A percentile compares a stretch with the other conserved stretches of the same genome.
Conservation (phyloP, 2,888 invertebrate species). For the Meiosimyza platycephala region DNA sequence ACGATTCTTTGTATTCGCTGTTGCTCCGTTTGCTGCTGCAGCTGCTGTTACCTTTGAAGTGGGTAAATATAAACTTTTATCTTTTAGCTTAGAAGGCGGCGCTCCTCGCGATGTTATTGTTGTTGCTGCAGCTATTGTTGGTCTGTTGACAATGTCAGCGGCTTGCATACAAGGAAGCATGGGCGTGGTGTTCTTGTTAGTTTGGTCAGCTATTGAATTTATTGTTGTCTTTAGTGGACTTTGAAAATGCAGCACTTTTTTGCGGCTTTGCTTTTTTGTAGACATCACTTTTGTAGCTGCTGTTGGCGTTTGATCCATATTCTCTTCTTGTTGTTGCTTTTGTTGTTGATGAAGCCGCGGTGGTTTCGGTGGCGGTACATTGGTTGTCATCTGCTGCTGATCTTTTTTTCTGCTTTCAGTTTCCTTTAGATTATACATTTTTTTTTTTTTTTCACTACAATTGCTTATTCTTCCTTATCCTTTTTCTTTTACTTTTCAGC, state of each 20-base stretch:
- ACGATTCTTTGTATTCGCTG: conserved; percentile 54
- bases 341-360: conserved; percentile 25
- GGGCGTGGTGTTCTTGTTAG: conserved; percentile 2
- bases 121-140: conserved; percentile 9
- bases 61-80: background rate
- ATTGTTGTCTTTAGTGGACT: conserved; percentile 7
- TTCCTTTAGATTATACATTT: background rate
- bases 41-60: conserved; percentile 28
- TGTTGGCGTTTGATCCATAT: background rate
- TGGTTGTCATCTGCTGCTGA: conserved; percentile 28
- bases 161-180: too few relatives aligned
- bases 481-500: conserved; percentile 30
- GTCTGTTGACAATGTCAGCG: conserved; percentile 19
- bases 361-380: conserved; percentile 35
- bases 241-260: conserved; percentile 29
- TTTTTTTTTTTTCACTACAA: background rate
- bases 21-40: conserved; percentile 19
- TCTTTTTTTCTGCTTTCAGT: conserved; percentile 11
- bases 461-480: conserved; percentile 48
- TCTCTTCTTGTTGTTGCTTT: background rate
- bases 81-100: conserved; percentile 6
- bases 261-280: conserved; percentile 34
- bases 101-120: conserved; percentile 27
- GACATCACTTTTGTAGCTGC: conserved; percentile 31
- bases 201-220: background rate